phyloP scores from a whole-genome alignment of 1,140 invertebrate species.

The Lepidurus apus region DNA sequence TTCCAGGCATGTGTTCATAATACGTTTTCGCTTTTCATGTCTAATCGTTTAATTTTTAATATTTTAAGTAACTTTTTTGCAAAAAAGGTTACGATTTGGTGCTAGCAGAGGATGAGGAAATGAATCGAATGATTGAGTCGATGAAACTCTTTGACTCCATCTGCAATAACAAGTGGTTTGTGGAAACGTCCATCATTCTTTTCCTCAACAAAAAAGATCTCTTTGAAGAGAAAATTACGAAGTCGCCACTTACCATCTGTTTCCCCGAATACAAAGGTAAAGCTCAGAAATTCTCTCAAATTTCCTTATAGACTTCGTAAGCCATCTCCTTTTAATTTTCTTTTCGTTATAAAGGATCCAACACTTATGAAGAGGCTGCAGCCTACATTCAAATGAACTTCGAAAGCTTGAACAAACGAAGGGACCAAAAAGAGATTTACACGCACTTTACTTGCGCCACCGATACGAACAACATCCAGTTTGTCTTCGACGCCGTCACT shows the following conservation, averaged over 20 bases:
- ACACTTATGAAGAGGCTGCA: conserved; percentile 78
- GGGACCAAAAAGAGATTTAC: conserved; percentile 84
- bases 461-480: conserved; percentile 84
- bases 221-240: conserved; percentile 86
- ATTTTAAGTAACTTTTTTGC: conserved; percentile 50
- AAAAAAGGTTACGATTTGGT: conserved; percentile 64
- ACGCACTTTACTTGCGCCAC: conserved; percentile 89
- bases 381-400: conserved; percentile 85
- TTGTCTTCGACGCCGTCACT: conserved; percentile 86
- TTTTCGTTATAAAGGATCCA: conserved; percentile 56
- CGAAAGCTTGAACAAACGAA: conserved; percentile 77
- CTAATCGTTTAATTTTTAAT: conserved; percentile 34
- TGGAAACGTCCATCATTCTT: conserved; percentile 94
- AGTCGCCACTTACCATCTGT: conserved; percentile 88
- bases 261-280: conserved; percentile 88
- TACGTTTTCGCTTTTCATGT: conserved; percentile 37
- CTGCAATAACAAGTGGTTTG: conserved; percentile 97
- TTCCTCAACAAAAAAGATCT: conserved; percentile 97
- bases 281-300: conserved; percentile 27
- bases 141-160: conserved; percentile 94
- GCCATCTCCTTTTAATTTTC: conserved; percentile 31
- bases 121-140: conserved; percentile 84
- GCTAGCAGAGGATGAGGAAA: conserved; percentile 62
- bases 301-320: conserved; percentile 23
- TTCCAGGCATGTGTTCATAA: conserved; percentile 9